Evolutionary conservation across 2,888 invertebrate genomes (phyloP).

Genomic region (Harpalus rufipes): DNA sequence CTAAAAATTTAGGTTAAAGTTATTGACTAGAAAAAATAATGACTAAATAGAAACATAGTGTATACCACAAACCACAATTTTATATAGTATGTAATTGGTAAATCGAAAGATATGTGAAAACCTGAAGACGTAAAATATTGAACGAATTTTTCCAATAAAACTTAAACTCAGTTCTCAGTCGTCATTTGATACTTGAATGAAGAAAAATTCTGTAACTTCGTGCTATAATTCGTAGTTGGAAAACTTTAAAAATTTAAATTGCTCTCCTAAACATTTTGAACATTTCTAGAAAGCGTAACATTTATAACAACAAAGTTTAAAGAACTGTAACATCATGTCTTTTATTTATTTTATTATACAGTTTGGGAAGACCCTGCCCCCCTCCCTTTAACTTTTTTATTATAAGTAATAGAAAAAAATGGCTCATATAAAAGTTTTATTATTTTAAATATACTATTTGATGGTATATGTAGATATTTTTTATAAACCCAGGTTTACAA

Average conservation of each 20-base stretch:
- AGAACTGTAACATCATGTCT: too few relatives aligned
- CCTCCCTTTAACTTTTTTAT: too few relatives aligned
- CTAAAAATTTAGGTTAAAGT: too few relatives aligned
- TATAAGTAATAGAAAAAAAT: too few relatives aligned
- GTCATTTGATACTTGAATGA: constrained; percentile 22
- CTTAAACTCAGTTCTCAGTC: constrained; percentile 1
- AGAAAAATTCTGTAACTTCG: not conserved
- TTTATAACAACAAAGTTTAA: too few relatives aligned
- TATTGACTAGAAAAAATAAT: too few relatives aligned
- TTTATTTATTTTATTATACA: too few relatives aligned
- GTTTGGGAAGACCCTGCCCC: too few relatives aligned
- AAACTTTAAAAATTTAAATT: constrained; percentile 36
- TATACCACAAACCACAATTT: not conserved
- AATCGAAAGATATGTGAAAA: not conserved
- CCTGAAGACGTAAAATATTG: not conserved
- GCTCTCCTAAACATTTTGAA: constrained; percentile 15
- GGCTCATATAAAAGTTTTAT: too few relatives aligned
- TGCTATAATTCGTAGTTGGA: constrained; percentile 11
- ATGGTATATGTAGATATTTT: too few relatives aligned
- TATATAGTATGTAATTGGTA: not conserved
- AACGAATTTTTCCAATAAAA: constrained; percentile 12
- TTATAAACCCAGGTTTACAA: too few relatives aligned
- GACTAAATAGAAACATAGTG: not conserved
- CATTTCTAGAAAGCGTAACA: not conserved
- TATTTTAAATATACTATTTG: too few relatives aligned